Conservation (phyloP, 2,888 invertebrate genomes). For the Pristionchus exspectatus region DNA sequence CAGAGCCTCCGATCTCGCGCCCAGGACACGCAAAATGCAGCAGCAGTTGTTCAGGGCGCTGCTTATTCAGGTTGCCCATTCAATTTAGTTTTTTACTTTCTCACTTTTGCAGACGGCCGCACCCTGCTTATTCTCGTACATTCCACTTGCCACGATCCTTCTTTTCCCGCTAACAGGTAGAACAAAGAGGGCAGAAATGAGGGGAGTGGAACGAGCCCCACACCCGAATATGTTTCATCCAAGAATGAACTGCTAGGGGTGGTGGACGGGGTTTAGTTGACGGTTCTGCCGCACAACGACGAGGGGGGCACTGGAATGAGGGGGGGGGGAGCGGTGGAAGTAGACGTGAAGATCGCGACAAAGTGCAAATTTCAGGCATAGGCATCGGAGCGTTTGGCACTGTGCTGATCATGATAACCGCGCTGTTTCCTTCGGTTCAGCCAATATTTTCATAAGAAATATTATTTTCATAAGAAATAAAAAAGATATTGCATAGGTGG, state of each 20-base stretch:
- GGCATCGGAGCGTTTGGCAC: background rate
- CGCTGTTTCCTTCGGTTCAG: background rate
- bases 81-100: background rate
- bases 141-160: background rate
- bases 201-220: no score
- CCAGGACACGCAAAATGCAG: background rate
- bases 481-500: background rate
- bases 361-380: background rate
- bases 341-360: no score
- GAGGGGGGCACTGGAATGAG: no score
- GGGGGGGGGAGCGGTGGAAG: no score
- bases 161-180: background rate
- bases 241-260: no score
- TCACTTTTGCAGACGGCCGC: background rate
- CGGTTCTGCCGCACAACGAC: no score
- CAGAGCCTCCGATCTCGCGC: background rate
- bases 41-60: conserved; percentile 8
- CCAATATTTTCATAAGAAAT: no score
- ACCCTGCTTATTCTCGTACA: background rate
- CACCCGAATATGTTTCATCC: no score
- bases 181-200: no score
- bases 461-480: no score
- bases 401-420: background rate
- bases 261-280: no score
- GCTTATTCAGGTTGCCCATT: background rate